Percentiles rank a stretch among this genome's conserved stretches.
These are phyloP conservation scores for Hemichromis elongatus DNA, from an alignment of 2,113 vertebrate species.

Conservation along the genomic window DNA sequence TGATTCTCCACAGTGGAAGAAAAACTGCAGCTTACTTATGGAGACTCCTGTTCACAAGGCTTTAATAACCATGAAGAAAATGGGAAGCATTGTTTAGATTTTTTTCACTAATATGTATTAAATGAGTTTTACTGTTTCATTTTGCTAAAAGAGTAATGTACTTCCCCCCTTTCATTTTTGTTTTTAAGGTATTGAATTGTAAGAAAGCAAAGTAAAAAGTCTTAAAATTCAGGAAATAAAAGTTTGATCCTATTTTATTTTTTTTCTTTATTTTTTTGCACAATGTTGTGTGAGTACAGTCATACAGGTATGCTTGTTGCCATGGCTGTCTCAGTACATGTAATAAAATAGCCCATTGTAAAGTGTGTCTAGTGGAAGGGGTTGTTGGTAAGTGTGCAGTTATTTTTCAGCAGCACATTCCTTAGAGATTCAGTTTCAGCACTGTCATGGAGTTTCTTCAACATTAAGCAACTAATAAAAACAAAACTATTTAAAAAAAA, in stretches of 20 bases:
- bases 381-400: neutral
- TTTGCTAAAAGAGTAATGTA: neutral
- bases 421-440: slow-evolving; percentile 20
- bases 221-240: neutral
- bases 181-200: neutral
- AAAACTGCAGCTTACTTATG: slow-evolving; percentile 46
- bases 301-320: neutral
- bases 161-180: neutral
- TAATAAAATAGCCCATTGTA: slow-evolving; percentile 26
- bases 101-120: neutral
- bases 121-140: neutral
- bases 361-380: neutral
- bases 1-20: slow-evolving; percentile 60
- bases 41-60: slow-evolving; percentile 67
- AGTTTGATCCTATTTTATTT: neutral
- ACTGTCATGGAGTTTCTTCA: neutral
- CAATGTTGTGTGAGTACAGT: neutral
- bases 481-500: no score
- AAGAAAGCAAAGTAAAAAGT: neutral
- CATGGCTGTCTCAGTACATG: neutral
- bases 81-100: slow-evolving; percentile 42
- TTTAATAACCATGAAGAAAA: slow-evolving; percentile 54
- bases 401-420: neutral
- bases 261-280: neutral
- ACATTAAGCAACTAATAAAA: neutral